These are phyloP conservation scores for Doris montereyensis DNA, from an alignment of 2,888 invertebrate species.

Conservation along the genomic window DNA sequence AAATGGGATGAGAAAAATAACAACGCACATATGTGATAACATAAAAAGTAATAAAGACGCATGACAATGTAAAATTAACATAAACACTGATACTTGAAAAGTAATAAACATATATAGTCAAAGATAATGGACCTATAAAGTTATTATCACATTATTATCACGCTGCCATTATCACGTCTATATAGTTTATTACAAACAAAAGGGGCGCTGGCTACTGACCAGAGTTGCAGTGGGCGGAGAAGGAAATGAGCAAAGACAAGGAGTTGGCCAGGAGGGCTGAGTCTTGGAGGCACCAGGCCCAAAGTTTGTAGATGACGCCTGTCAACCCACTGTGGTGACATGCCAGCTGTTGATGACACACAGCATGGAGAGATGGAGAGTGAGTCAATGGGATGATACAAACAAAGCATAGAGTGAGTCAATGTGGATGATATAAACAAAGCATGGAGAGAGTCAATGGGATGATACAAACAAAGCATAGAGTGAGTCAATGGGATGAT, in stretches of 20 bases:
- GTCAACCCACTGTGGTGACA: slow-evolving; percentile 65
- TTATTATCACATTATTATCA: neutral
- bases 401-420: too few relatives aligned
- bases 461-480: too few relatives aligned
- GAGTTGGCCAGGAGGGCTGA: slow-evolving; percentile 56
- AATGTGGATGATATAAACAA: too few relatives aligned
- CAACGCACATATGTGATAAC: too few relatives aligned
- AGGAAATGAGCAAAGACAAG: slow-evolving; percentile 62
- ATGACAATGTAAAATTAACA: neutral
- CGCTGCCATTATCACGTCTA: neutral
- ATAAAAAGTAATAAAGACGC: too few relatives aligned
- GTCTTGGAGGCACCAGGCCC: slow-evolving; percentile 69
- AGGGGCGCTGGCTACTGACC: slow-evolving; percentile 60
- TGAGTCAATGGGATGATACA: too few relatives aligned
- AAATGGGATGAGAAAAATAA: too few relatives aligned
- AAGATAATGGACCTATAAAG: neutral
- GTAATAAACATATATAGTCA: neutral
- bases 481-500: too few relatives aligned
- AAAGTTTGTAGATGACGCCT: slow-evolving; percentile 60
- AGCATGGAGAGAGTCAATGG: too few relatives aligned
- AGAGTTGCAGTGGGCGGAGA: slow-evolving; percentile 62
- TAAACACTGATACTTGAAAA: neutral
- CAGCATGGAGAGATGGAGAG: too few relatives aligned
- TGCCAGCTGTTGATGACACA: slow-evolving; percentile 65
- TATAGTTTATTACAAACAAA: neutral